Evolutionary conservation across 2,113 vertebrate genomes (phyloP).

Genomic region (Myocastor coypus): DNA sequence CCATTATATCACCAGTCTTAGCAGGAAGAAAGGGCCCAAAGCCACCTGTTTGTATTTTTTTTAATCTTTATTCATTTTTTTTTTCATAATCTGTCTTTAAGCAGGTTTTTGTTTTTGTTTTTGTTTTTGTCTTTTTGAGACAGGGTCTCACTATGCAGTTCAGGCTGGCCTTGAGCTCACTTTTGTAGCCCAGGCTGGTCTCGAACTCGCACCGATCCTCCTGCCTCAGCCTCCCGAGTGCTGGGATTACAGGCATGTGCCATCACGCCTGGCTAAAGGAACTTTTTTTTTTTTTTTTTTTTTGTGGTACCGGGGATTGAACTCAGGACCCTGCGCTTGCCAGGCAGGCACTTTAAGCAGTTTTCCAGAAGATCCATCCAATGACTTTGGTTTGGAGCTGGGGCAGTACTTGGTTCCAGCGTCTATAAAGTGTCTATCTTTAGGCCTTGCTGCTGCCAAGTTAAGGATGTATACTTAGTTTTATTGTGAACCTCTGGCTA

Average conservation of each 20-base stretch:
- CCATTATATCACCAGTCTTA: slow-evolving; percentile 56
- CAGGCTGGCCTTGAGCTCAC: no score
- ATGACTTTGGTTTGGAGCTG: not conserved
- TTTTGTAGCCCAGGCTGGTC: no score
- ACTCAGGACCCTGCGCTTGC: no score
- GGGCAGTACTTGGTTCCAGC: not conserved
- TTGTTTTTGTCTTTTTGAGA: no score
- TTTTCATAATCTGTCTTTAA: not conserved
- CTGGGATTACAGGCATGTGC: no score
- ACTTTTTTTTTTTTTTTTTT: no score
- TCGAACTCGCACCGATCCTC: no score
- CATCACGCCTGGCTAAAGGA: no score
- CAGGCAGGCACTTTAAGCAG: not conserved
- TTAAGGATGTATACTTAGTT: not conserved
- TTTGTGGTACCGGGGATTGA: no score
- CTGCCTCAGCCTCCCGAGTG: no score
- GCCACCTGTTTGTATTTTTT: not conserved
- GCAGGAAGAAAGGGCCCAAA: not conserved
- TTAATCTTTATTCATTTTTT: not conserved
- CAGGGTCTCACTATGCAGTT: no score
- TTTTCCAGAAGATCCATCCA: not conserved
- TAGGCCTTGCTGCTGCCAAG: not conserved
- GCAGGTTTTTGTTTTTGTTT: no score
- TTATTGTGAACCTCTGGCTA: not conserved
- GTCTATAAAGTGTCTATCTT: not conserved